Percentiles rank a stretch among this genome's conserved stretches.
phyloP scores from a whole-genome alignment of 2,113 vertebrate species.

The Tragelaphus strepsiceros region DNA sequence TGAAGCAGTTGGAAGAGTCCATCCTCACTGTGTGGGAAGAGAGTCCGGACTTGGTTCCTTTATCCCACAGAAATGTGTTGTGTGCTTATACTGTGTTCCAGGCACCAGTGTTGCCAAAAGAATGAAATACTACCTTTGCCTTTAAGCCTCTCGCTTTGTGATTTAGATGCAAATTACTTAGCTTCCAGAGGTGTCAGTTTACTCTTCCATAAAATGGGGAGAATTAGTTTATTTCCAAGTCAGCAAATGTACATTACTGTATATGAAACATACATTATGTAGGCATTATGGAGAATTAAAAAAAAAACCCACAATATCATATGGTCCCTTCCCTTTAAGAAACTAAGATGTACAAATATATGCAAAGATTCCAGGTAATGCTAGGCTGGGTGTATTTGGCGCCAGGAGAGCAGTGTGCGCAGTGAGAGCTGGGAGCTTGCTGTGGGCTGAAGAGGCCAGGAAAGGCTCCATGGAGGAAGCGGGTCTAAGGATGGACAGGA shows the following conservation, averaged over 20 bases:
- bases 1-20: not conserved
- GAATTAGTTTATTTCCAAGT: not conserved
- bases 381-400: not conserved
- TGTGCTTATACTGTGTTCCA: not conserved
- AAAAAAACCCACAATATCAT: accelerated
- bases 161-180: not conserved
- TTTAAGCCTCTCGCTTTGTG: not conserved
- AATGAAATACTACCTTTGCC: not conserved
- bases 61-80: not conserved
- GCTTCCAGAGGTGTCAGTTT: not conserved
- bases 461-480: not conserved
- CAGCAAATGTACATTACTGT: not conserved
- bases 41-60: not conserved
- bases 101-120: not conserved
- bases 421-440: not conserved
- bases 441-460: not conserved
- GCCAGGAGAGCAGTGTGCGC: not conserved
- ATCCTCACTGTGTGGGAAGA: not conserved
- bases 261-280: not conserved
- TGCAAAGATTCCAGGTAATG: not conserved
- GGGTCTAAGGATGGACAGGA: not conserved
- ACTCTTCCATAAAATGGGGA: not conserved
- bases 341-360: not conserved
- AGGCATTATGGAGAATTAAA: not conserved
- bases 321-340: not conserved